Percentiles rank a stretch among this genome's conserved stretches.
Conservation (phyloP, 2,113 vertebrate species). For the Crotalus tigris region DNA sequence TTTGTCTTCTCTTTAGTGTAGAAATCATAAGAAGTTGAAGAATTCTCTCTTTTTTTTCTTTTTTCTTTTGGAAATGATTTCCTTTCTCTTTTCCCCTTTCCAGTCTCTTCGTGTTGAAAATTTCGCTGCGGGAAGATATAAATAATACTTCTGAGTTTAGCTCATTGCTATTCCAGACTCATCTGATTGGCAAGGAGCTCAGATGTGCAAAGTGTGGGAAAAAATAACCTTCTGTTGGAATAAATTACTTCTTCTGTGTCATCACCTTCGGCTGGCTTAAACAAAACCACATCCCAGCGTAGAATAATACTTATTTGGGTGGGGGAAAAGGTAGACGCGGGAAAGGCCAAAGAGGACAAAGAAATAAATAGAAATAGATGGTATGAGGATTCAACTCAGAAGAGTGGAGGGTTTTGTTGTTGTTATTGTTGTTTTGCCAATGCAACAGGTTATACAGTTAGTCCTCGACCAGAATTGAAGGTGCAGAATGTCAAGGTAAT, state of each 20-base stretch:
- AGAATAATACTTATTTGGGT: background rate
- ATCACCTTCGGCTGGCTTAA: conserved; percentile 7
- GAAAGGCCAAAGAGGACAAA: background rate
- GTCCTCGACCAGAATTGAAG: too few species aligned
- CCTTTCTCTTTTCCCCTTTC: background rate
- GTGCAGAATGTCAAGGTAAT: too few species aligned
- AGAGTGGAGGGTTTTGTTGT: too few species aligned
- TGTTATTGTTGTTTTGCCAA: background rate
- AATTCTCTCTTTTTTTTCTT: background rate
- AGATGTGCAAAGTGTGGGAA: background rate
- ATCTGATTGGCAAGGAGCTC: background rate
- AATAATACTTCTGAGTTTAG: background rate
- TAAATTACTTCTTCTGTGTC: conserved; percentile 3
- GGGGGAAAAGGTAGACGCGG: too few species aligned
- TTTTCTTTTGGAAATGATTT: background rate
- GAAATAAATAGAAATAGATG: background rate
- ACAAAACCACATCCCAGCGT: background rate
- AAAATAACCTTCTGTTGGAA: background rate
- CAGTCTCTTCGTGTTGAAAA: background rate
- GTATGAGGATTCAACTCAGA: background rate
- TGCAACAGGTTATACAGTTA: background rate
- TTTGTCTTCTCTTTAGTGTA: background rate
- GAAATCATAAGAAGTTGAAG: background rate
- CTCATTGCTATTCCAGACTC: background rate
- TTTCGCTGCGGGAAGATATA: background rate